Conservation (phyloP, 1,140 invertebrate genomes). For the Drosophila guanche region DNA sequence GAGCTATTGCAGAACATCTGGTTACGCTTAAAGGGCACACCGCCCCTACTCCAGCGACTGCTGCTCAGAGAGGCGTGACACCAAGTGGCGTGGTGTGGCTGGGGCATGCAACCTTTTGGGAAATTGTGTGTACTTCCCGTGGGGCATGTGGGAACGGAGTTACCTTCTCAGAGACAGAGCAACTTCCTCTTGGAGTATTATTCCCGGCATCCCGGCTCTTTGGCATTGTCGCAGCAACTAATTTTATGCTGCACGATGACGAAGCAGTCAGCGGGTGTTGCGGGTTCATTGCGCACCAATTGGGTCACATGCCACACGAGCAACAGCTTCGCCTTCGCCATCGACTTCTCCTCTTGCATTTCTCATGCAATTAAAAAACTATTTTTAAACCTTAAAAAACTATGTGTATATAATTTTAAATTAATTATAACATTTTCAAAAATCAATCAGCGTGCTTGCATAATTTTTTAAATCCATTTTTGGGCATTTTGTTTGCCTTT, state of each 20-base stretch:
- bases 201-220: conserved; percentile 21
- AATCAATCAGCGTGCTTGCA: conserved; percentile 72
- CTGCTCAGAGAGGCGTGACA: conserved; percentile 54
- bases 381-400: conserved; percentile 25
- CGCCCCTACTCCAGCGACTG: neutral
- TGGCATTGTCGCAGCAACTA: conserved; percentile 64
- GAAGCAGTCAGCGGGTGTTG: conserved; percentile 14
- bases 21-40: conserved; percentile 14
- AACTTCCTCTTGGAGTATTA: conserved; percentile 3
- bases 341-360: neutral
- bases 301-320: conserved; percentile 69
- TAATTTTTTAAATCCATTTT: conserved; percentile 51
- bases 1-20: conserved; percentile 43
- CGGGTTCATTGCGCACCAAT: conserved; percentile 74
- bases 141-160: conserved; percentile 59
- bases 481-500: conserved; percentile 42
- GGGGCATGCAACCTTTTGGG: conserved; percentile 8
- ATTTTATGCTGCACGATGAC: conserved; percentile 55
- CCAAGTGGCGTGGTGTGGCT: conserved; percentile 13
- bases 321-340: no score
- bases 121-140: conserved; percentile 50
- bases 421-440: conserved; percentile 68
- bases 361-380: conserved; percentile 53
- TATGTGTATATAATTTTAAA: conserved; percentile 45
- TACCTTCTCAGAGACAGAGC: neutral